Evolutionary conservation across 1,140 invertebrate species (phyloP).

Genomic region (Pseudobourletiella spinata): DNA sequence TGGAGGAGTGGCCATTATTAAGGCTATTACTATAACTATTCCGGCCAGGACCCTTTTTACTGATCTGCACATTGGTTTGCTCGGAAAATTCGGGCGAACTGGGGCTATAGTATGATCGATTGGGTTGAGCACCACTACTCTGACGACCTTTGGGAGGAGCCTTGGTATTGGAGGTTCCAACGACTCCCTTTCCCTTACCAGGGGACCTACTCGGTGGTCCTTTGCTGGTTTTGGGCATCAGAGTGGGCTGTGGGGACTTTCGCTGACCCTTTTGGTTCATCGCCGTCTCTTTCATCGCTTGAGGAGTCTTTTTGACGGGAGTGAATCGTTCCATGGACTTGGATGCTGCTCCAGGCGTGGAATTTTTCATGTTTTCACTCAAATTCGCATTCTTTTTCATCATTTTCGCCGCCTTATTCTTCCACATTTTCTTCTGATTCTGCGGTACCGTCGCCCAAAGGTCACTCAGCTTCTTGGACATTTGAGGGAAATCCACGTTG

Average conservation of each 20-base stretch:
- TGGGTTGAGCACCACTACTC: neutral
- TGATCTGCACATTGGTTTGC: constrained; percentile 12
- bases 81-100: constrained; percentile 15
- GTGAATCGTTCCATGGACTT: too few relatives aligned
- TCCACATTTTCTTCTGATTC: constrained; percentile 44
- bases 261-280: neutral
- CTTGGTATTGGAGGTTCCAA: too few relatives aligned
- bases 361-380: constrained; percentile 25
- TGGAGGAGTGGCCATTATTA: too few relatives aligned
- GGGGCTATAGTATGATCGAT: too few relatives aligned
- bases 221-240: too few relatives aligned
- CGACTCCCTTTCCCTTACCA: too few relatives aligned
- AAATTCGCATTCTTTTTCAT: constrained; percentile 25
- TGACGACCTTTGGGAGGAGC: neutral
- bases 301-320: too few relatives aligned
- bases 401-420: constrained; percentile 36
- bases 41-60: constrained; percentile 12
- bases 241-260: neutral
- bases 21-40: too few relatives aligned
- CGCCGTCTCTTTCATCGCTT: neutral
- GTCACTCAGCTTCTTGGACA: constrained; percentile 69
- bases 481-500: constrained; percentile 67
- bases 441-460: constrained; percentile 66
- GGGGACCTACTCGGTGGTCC: too few relatives aligned
- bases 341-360: too few relatives aligned